Evolutionary conservation across 2,888 invertebrate species (phyloP).

Genomic region (Trachelus tabidus): DNA sequence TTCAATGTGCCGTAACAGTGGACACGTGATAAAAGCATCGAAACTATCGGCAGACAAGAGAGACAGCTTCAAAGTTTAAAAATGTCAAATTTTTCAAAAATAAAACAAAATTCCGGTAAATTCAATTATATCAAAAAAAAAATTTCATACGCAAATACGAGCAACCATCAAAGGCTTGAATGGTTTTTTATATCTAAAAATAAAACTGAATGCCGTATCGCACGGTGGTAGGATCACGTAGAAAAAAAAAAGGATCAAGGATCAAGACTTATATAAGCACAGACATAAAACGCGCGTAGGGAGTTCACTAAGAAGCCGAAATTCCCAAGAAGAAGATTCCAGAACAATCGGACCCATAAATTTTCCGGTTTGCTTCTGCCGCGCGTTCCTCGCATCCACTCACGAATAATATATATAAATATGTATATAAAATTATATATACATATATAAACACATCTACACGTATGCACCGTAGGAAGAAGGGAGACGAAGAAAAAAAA

Average conservation of each 20-base stretch:
- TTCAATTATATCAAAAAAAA: not conserved
- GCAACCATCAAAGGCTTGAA: not conserved
- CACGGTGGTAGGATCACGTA: not conserved
- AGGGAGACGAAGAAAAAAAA: not conserved
- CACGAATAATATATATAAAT: not conserved
- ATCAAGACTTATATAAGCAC: not conserved
- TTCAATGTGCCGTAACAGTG: not conserved
- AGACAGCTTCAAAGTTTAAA: not conserved
- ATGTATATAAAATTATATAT: too few relatives aligned
- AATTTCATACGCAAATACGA: not conserved
- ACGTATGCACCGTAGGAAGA: not conserved
- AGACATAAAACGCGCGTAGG: not conserved
- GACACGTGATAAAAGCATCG: not conserved
- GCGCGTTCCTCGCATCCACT: not conserved
- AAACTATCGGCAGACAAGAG: not conserved
- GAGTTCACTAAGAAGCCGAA: not conserved
- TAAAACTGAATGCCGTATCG: not conserved
- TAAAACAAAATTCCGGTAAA: not conserved
- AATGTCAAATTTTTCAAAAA: not conserved
- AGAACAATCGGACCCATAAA: conserved; percentile 18
- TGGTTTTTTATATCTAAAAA: not conserved
- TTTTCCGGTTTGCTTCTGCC: conserved; percentile 2
- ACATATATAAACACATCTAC: too few relatives aligned
- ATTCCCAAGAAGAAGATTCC: not conserved
- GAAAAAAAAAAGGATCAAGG: not conserved